phyloP scores from a whole-genome alignment of 2,113 vertebrate genomes.

The Alosa alosa region DNA sequence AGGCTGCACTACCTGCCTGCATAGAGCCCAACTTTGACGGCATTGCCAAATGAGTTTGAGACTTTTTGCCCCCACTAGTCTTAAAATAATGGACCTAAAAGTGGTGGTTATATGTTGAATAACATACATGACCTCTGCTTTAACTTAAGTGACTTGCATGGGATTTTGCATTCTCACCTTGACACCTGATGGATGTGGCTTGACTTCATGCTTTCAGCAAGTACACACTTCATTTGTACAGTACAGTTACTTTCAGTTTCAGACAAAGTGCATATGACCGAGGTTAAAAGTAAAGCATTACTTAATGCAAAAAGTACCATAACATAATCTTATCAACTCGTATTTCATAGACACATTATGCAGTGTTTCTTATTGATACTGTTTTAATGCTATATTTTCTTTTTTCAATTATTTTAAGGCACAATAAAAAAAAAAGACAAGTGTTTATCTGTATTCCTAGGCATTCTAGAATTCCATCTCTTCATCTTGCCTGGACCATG shows the following conservation, averaged over 20 bases:
- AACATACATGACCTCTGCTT: neutral
- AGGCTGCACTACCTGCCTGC: slow-evolving; percentile 65
- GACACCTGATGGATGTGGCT: neutral
- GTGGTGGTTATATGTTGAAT: neutral
- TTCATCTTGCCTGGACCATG: neutral
- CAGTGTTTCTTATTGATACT: neutral
- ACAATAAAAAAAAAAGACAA: neutral
- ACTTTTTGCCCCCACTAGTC: neutral
- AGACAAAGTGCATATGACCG: neutral
- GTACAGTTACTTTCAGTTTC: neutral
- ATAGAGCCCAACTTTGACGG: slow-evolving; percentile 78
- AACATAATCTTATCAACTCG: neutral
- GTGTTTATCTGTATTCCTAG: neutral
- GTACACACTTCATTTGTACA: neutral
- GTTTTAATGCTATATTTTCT: neutral
- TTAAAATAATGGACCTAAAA: neutral
- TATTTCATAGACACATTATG: neutral
- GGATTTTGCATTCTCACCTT: neutral
- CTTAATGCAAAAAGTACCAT: neutral
- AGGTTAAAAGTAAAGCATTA: neutral
- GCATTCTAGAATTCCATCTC: neutral
- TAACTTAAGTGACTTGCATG: neutral
- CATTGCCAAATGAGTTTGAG: slow-evolving; percentile 66
- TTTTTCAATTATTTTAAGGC: neutral
- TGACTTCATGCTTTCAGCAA: neutral